Percentiles rank a stretch among this genome's conserved stretches.
Evolutionary conservation across 2,797 vertebrate genomes (phyloP).

Genomic region (Acanthiza pusilla): DNA sequence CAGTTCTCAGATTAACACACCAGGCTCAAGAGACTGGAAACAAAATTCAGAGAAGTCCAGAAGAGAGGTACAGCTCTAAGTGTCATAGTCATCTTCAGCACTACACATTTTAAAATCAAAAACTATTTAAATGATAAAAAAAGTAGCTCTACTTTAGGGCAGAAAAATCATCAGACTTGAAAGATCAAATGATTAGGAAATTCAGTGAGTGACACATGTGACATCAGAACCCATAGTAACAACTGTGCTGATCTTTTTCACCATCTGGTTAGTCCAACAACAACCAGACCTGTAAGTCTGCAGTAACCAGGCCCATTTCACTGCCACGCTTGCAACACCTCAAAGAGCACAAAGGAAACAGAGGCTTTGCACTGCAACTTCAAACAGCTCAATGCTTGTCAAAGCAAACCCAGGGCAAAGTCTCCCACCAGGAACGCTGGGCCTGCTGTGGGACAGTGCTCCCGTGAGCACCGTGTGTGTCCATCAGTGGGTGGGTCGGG

Average conservation of each 20-base stretch:
- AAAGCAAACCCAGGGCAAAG: not conserved
- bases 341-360: not conserved
- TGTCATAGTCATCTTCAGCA: fast-evolving
- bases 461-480: fast-evolving
- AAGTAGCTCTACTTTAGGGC: not conserved
- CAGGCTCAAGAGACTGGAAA: not conserved
- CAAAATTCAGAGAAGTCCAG: not conserved
- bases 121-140: not conserved
- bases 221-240: not conserved
- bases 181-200: not conserved
- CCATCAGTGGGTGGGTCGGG: fast-evolving
- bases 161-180: not conserved
- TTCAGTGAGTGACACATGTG: not conserved
- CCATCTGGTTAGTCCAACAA: not conserved
- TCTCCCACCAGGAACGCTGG: not conserved
- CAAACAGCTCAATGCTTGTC: not conserved
- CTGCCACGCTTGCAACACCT: not conserved
- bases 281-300: not conserved
- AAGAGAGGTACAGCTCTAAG: not conserved
- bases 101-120: not conserved
- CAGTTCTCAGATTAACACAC: not conserved
- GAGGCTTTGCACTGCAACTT: not conserved
- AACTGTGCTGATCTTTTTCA: not conserved
- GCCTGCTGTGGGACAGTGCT: fast-evolving
- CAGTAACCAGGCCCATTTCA: not conserved